Evolutionary conservation across 2,113 vertebrate genomes (phyloP), one percentile per base, ranked within the genome.

Genomic region (Myocastor coypus): DNA sequence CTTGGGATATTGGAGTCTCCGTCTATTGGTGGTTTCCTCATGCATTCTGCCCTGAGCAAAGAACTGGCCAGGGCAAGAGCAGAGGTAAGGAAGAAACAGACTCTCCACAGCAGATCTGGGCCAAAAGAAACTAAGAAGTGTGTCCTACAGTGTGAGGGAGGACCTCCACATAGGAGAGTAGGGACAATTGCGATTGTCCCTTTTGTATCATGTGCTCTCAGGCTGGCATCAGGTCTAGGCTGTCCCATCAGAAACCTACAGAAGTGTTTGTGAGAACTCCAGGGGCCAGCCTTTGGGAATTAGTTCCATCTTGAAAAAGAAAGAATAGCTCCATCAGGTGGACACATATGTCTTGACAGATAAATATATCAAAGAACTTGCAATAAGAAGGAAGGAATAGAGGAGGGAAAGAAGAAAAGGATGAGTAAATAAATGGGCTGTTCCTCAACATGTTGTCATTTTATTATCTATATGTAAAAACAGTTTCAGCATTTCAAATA

Each of bases 401-500:
- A 32, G 4, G 17, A 86, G 5, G 22, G n/a, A 71, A 22, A 40
- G 46, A 20, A n/a, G 16, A 52, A 30, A 87, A 55, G 37, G 1
- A 69, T 57, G 3, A 11, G n/a, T 22, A 24, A 7, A 32, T 22
- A 24, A 7, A 32, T 55, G 3, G 12, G 26, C 7, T 17, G 92
- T 83, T 86, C 83, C 28, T 68, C 55, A 46, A 12, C 66, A 66
- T 66, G 75, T n/a, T 75, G 19, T 78, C 13, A 24, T 82, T n/a
- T n/a, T 69, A 37, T 55, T 64, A 80, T 81, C 34, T 89, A 8
- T 82, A 88, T 91, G 81, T 28, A 88, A 22, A 78, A 61, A 24
- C 24, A 69, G 14, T 77, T 95, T 92, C 40, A 91, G 87, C 26
- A 16, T 95, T 71, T 80, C 52, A 87, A 59, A 50, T 63, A 83